Conservation (phyloP, 2,888 invertebrate species). For the Synanthedon vespiformis region DNA sequence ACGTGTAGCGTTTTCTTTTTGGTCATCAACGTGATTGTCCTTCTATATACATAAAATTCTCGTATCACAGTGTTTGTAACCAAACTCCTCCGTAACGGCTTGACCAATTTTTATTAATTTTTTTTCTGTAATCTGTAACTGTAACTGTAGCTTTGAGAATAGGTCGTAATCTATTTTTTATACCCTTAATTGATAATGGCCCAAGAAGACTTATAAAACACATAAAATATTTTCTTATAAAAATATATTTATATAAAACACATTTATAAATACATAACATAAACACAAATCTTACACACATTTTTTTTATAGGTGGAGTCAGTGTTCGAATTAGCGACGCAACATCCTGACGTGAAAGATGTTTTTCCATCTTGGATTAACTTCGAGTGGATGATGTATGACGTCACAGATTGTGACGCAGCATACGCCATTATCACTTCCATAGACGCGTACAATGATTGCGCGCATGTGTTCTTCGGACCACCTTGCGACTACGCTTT, state of each 20-base stretch:
- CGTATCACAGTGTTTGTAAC: too few relatives aligned
- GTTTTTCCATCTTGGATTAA: conserved; percentile 71
- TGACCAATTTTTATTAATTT: too few relatives aligned
- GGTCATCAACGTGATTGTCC: too few relatives aligned
- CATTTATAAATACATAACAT: not conserved
- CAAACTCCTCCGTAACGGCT: too few relatives aligned
- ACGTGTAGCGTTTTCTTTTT: not conserved
- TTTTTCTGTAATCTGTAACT: too few relatives aligned
- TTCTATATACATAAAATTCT: too few relatives aligned
- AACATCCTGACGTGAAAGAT: conserved; percentile 56
- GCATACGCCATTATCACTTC: conserved; percentile 79
- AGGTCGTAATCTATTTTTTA: too few relatives aligned
- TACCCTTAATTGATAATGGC: too few relatives aligned
- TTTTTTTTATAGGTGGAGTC: conserved; percentile 64
- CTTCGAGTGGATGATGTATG: conserved; percentile 73
- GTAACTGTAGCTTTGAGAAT: too few relatives aligned
- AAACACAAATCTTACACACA: not conserved
- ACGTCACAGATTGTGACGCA: conserved; percentile 78
- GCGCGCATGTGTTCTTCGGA: conserved; percentile 83
- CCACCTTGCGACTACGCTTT: conserved; percentile 85
- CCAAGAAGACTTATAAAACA: too few relatives aligned
- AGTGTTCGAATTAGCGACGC: conserved; percentile 72
- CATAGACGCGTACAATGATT: conserved; percentile 78
- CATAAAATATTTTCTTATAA: too few relatives aligned
- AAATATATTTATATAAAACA: not conserved